Percentiles rank a stretch among this genome's conserved stretches.
phyloP scores from a whole-genome alignment of 1,140 invertebrate genomes.

The Aethina tumida region DNA sequence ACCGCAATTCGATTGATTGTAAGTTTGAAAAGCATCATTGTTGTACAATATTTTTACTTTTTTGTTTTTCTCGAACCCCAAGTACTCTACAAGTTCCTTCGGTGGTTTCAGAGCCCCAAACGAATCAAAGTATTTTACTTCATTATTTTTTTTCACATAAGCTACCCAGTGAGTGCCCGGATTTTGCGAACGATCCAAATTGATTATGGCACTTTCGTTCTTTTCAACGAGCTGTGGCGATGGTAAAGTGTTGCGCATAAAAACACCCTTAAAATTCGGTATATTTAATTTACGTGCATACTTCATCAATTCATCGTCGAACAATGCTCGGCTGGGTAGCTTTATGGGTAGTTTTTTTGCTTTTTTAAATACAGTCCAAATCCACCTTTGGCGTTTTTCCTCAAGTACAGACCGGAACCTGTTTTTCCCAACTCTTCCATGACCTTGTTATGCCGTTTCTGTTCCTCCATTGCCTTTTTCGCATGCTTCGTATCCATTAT shows the following conservation, averaged over 20 bases:
- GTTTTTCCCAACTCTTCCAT: slow-evolving; percentile 29
- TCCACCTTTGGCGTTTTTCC: slow-evolving; percentile 15
- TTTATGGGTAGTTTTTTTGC: slow-evolving; percentile 18
- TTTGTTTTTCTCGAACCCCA: too few relatives aligned
- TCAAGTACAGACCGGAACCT: slow-evolving; percentile 27
- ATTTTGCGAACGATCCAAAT: slow-evolving; percentile 25
- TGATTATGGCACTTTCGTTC: slow-evolving; percentile 30
- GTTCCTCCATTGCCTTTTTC: slow-evolving; percentile 25
- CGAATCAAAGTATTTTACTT: slow-evolving; percentile 22
- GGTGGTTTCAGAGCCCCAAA: slow-evolving; percentile 29
- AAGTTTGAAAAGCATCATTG: slow-evolving; percentile 12
- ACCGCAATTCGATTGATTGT: slow-evolving; percentile 16
- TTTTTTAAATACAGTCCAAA: background rate
- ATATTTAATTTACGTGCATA: slow-evolving; percentile 16
- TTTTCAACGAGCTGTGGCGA: slow-evolving; percentile 18
- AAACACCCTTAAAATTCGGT: too few relatives aligned
- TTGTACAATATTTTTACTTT: slow-evolving; percentile 13
- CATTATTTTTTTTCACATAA: slow-evolving; percentile 24
- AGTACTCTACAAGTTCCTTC: slow-evolving; percentile 24
- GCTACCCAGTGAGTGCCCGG: slow-evolving; percentile 33
- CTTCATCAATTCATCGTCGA: slow-evolving; percentile 20
- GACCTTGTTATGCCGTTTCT: slow-evolving; percentile 28
- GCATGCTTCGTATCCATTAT: slow-evolving; percentile 24
- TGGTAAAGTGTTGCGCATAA: too few relatives aligned
- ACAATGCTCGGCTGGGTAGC: slow-evolving; percentile 23